Percentiles rank a stretch among this genome's conserved stretches.
Conservation (phyloP, 1,140 invertebrate species). For the Drosophila auraria region DNA sequence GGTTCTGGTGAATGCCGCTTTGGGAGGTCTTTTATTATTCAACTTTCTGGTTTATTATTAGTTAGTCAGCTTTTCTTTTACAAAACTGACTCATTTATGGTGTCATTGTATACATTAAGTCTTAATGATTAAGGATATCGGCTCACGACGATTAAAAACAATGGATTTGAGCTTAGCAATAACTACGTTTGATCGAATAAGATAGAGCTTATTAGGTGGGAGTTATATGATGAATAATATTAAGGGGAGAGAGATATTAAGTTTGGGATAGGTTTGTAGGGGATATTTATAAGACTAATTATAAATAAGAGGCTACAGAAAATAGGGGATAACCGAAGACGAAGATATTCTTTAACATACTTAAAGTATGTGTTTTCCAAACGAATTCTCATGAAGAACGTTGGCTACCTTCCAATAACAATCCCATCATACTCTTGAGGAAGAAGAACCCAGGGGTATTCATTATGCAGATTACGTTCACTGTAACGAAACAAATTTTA, state of each 20-base stretch:
- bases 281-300: not conserved
- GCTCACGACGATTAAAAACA: not conserved
- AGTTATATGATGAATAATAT: not conserved
- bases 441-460: not conserved
- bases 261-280: not conserved
- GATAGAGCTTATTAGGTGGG: not conserved
- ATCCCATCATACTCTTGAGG: not conserved
- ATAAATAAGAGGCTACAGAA: not conserved
- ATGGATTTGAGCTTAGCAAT: not conserved
- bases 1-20: not conserved
- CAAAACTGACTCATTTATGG: constrained; percentile 3
- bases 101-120: constrained; percentile 1
- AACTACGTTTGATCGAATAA: not conserved
- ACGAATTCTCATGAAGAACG: not conserved
- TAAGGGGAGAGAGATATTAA: no score
- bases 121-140: not conserved
- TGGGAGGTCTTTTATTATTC: constrained; percentile 9
- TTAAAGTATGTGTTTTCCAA: not conserved
- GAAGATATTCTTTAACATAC: no score
- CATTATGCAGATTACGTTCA: not conserved
- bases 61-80: not conserved
- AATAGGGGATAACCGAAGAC: not conserved
- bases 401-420: not conserved
- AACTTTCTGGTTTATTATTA: constrained; percentile 9
- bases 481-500: not conserved